Conservation (phyloP, 2,113 vertebrate genomes). For the Irena cyanogastra region DNA sequence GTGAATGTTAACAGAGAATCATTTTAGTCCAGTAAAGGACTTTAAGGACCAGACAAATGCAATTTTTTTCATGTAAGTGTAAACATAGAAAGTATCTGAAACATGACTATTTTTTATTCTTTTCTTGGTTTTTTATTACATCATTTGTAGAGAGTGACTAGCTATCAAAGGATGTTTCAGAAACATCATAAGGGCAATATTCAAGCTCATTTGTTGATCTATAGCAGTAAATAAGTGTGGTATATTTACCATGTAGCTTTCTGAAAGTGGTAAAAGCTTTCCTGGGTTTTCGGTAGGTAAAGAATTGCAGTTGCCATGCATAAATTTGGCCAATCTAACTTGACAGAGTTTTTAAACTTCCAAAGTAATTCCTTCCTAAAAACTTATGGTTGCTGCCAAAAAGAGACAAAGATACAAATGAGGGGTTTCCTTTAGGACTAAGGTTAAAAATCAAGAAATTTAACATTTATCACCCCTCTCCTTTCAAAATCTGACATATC, state of each 20-base stretch:
- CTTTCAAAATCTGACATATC: neutral
- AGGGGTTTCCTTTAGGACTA: neutral
- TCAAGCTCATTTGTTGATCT: neutral
- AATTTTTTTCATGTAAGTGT: neutral
- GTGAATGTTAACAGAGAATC: neutral
- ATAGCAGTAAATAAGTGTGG: neutral
- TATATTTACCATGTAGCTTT: neutral
- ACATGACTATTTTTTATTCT: neutral
- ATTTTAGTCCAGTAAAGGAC: neutral
- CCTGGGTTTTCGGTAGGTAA: neutral
- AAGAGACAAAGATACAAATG: neutral
- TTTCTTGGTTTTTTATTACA: neutral
- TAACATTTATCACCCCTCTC: neutral
- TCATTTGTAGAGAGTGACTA: neutral
- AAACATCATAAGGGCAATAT: neutral
- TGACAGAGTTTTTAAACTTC: neutral
- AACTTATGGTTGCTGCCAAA: neutral
- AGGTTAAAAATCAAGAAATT: neutral
- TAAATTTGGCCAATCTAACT: neutral
- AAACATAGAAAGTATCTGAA: neutral
- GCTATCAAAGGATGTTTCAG: neutral
- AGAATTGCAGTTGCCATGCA: neutral
- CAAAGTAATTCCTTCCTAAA: neutral
- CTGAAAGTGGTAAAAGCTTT: neutral
- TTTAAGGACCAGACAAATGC: neutral